Base-by-base conservation (phyloP, 2,797 vertebrate species). In the Sebastiscus tertius region DNA sequence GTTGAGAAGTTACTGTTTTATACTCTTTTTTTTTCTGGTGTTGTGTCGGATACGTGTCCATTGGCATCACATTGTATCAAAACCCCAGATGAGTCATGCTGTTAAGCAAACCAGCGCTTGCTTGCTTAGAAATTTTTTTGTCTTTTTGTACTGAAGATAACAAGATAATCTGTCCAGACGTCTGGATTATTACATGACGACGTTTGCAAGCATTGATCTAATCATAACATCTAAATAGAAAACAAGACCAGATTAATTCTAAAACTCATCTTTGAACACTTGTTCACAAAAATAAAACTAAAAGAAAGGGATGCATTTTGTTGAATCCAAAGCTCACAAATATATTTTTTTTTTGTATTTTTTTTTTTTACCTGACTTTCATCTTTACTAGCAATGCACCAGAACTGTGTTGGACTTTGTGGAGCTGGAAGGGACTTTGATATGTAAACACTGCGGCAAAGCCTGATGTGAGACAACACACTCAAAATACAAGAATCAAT, bases 151-250 rank as follows among this genome's bases (percentile, higher is more conserved):
- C 66, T 77, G 81, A 87, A 87, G 78, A 86, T 90, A 89, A 87
- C 82, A 91, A 93, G 86, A 87, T 82, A 73, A 78, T 88, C 58
- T 79, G 34, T 90, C 86, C 91, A 92, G 84, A 87, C 62, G 56
- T 82, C 86, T 89, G 94, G 90, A 89, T 85, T 86, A 88, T 84
- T 93, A 94, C 91, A 92, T 88, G 92, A 94, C 91, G 87, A 93
- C 88, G 82, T 92, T 86, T 89, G 92, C 92, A 94, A 94, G 93
- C 94, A 93, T 90, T 67, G 82, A 88, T 93, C 93, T 93, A 93
- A 92, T 91, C 82, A 89, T 85, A 93, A 93, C 89, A 89, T 83
- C 89, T 82, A 93, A 89, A 91, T 88, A 91, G 82, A 88, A 92
- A 93, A 92, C 87, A 92, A 91, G 84, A 93, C 87, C 87, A 24